A percentile compares a stretch with the other conserved stretches of the same genome.
phyloP scores from a whole-genome alignment of 2,113 vertebrate genomes.

The Desmodus rotundus region DNA sequence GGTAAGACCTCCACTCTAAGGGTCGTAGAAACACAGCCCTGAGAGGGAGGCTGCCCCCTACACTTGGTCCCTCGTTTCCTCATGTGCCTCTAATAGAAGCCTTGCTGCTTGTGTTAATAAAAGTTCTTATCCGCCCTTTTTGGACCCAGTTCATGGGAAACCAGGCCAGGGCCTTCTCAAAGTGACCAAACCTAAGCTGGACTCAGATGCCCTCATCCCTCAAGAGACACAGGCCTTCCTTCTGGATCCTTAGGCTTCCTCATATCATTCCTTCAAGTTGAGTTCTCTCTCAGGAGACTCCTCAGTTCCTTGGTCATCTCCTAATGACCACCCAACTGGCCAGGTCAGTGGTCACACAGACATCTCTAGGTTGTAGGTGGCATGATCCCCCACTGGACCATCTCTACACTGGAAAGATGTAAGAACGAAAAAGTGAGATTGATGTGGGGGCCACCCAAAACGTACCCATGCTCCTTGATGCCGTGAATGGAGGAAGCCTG shows the following conservation, averaged over 20 bases:
- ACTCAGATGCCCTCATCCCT: background rate
- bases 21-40: background rate
- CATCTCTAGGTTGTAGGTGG: background rate
- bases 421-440: background rate
- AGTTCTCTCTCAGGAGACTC: too few species aligned
- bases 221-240: background rate
- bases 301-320: background rate
- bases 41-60: background rate
- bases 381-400: too few species aligned
- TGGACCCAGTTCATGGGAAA: background rate
- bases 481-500: background rate
- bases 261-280: background rate
- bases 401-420: too few species aligned
- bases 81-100: too few species aligned
- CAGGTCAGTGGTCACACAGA: background rate
- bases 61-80: accelerated
- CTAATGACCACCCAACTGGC: background rate
- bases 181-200: background rate
- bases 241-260: too few species aligned
- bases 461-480: accelerated
- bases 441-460: background rate
- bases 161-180: background rate
- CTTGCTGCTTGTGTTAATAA: background rate
- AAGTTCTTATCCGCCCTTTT: background rate
- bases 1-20: background rate